These are phyloP conservation scores for Drosophila eohydei DNA, from an alignment of 2,888 invertebrate species.

Conservation along the genomic window DNA sequence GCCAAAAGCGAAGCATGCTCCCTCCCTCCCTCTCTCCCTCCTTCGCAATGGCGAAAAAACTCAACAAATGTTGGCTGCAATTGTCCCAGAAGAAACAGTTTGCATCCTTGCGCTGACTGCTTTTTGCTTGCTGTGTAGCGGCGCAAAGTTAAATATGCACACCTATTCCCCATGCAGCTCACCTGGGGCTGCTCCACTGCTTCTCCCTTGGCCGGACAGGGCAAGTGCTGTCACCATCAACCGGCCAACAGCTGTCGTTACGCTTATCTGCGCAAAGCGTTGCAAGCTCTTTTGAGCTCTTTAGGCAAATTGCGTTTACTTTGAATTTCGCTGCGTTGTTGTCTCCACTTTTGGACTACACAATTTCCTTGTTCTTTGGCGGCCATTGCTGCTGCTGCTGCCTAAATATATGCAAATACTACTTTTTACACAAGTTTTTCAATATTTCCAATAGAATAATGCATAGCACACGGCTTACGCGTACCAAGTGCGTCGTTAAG, in stretches of 20 bases:
- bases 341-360: slow-evolving; percentile 16
- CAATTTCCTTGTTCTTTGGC: slow-evolving; percentile 26
- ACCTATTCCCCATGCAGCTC: slow-evolving; percentile 29
- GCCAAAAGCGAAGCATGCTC: slow-evolving; percentile 31
- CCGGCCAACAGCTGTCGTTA: slow-evolving; percentile 62
- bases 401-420: slow-evolving; percentile 10
- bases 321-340: slow-evolving; percentile 43
- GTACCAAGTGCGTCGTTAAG: slow-evolving; percentile 1
- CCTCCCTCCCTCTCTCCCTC: neutral
- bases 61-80: slow-evolving; percentile 67
- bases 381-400: neutral
- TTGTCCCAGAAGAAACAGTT: slow-evolving; percentile 52
- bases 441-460: slow-evolving; percentile 16
- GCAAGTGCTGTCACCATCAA: slow-evolving; percentile 1
- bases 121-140: slow-evolving; percentile 25
- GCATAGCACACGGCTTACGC: neutral
- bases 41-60: slow-evolving; percentile 22
- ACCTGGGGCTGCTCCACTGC: too few species aligned
- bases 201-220: neutral
- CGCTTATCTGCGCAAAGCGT: slow-evolving; percentile 67
- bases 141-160: slow-evolving; percentile 67
- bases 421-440: slow-evolving; percentile 8
- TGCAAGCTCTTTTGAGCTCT: slow-evolving; percentile 59
- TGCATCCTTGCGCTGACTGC: slow-evolving; percentile 31
- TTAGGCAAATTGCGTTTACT: slow-evolving; percentile 68